These are phyloP conservation scores for Craterocephalus amniculus DNA, from an alignment of 2,797 vertebrate genomes.

Conservation along the genomic window DNA sequence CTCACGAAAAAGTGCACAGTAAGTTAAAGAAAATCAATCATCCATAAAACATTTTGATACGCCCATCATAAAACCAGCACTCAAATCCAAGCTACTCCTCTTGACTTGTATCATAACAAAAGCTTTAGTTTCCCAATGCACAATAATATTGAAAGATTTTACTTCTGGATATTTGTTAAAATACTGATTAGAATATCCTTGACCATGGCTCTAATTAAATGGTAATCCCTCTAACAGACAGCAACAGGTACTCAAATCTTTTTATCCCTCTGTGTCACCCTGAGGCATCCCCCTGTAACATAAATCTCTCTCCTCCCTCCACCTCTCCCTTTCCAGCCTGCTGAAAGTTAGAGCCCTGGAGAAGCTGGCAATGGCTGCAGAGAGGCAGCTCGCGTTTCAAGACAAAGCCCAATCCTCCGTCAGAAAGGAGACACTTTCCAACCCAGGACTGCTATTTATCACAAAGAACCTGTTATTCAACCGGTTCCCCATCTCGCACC, in stretches of 20 bases:
- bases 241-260: constrained; percentile 66
- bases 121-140: not conserved
- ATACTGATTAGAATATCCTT: constrained; percentile 29
- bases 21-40: not conserved
- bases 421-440: constrained; percentile 77
- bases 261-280: constrained; percentile 57
- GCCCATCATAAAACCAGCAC: not conserved
- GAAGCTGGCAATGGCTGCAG: constrained; percentile 69
- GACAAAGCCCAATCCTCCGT: constrained; percentile 76
- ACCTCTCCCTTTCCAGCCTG: constrained; percentile 31
- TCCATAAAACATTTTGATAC: not conserved
- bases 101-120: not conserved
- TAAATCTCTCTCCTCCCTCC: constrained; percentile 61
- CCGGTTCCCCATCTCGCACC: constrained; percentile 57
- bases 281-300: constrained; percentile 70
- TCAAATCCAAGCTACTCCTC: not conserved
- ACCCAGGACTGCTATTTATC: constrained; percentile 68
- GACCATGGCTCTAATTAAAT: constrained; percentile 57
- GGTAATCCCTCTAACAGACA: constrained; percentile 67
- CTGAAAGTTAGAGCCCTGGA: constrained; percentile 64
- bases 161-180: constrained; percentile 1
- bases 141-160: not conserved
- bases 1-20: constrained; percentile 1
- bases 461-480: constrained; percentile 74
- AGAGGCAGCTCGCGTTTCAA: constrained; percentile 71